Evolutionary conservation across 2,797 vertebrate species (phyloP), one percentile per base, ranked within the genome.

Genomic region (Helarctos malayanus): DNA sequence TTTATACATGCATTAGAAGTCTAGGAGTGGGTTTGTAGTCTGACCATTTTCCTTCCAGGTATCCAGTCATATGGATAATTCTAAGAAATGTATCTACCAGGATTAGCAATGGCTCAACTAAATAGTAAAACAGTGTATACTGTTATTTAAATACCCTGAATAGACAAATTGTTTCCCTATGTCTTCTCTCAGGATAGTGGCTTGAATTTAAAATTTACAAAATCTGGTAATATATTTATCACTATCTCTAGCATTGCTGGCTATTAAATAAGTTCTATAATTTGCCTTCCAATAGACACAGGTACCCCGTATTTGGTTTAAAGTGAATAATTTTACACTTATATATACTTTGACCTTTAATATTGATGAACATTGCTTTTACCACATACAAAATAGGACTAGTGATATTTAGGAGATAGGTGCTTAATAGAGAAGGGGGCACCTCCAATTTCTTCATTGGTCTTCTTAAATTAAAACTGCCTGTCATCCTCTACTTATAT

Each of bases 171-270:
- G 18, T 86, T 90, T 63, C 16, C 32, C 11, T 13, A 9, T 85
- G 8, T 11, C 29, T 5, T 85, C 11, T 87, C 18, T 92, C 45
- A 63, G 18, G 57, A 76, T 81, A 76, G 63, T 63, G 23, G 84
- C 29, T 81, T 86, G 9, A 83, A 35, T 92, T 90, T 95, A 56
- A 68, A 83, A 65, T 89, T 91, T 85, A 65, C 8, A 93, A 91
- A 78, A 80, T 85, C 23, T 68, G 27, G 23, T 14, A 65, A 68
- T 56, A 90, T 27, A 38, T 68, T 94, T 83, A 87, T 76, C 27
- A 54, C 1, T 81, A 82, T 41, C 45, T 95, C 41, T 15, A 73
- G 47, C 3, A 78, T 82, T 80, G 76, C 19, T 59, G 25, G 13
- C 3, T 84, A 38, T 69, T 93, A 80, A 84, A 35, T 81, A 91